Conservation (phyloP, 2,888 invertebrate genomes). For the Globia sparganii region DNA sequence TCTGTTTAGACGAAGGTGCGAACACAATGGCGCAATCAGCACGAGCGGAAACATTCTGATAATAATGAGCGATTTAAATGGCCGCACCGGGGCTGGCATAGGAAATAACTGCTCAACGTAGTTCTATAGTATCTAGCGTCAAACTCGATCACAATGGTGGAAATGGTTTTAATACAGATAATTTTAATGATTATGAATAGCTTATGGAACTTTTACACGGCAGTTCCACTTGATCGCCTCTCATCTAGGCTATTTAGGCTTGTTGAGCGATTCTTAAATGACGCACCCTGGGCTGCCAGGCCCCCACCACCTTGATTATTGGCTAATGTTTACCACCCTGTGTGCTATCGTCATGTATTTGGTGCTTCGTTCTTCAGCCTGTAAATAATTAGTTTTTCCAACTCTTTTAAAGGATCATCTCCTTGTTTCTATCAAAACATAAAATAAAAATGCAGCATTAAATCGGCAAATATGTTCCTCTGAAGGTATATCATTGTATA, state of each 20-base stretch:
- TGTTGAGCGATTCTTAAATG: not conserved
- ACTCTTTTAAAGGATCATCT: not conserved
- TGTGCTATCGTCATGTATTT: not conserved
- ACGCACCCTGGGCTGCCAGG: not conserved
- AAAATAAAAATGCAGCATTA: not conserved
- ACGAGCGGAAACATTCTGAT: slow-evolving; percentile 53
- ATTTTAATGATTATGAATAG: slow-evolving; percentile 7
- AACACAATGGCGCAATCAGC: slow-evolving; percentile 66
- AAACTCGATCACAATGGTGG: slow-evolving; percentile 19
- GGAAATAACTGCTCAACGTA: slow-evolving; percentile 32
- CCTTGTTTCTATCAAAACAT: not conserved
- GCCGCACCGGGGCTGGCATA: slow-evolving; percentile 33
- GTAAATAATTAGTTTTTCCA: not conserved
- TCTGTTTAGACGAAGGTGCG: slow-evolving; percentile 38
- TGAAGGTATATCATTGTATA: slow-evolving; percentile 18
- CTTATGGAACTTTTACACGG: not conserved
- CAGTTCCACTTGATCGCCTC: not conserved
- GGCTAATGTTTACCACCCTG: not conserved
- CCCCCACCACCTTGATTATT: too few relatives aligned
- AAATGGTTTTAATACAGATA: slow-evolving; percentile 12
- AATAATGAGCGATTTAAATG: slow-evolving; percentile 53
- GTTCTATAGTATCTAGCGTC: slow-evolving; percentile 21
- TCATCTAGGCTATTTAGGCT: not conserved
- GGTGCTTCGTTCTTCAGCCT: not conserved
- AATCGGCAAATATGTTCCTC: slow-evolving; percentile 10